phyloP scores from a whole-genome alignment of 2,888 invertebrate genomes.

The Tholera decimalis region DNA sequence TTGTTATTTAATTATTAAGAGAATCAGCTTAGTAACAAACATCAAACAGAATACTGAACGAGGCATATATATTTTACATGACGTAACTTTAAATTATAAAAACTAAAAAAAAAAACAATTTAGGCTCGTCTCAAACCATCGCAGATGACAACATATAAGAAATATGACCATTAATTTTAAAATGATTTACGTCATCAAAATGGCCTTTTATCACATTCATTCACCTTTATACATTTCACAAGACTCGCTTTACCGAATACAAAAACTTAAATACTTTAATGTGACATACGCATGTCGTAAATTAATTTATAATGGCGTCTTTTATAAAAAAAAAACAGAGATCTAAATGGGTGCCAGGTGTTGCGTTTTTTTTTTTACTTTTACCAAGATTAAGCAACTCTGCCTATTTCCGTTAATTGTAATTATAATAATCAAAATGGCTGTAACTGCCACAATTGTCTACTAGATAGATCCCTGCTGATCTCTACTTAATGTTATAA shows the following conservation, averaged over 20 bases:
- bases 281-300: constrained; percentile 47
- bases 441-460: no score
- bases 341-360: constrained; percentile 15
- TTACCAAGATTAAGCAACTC: background rate
- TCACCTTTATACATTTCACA: constrained; percentile 53
- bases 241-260: constrained; percentile 28
- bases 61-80: background rate
- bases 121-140: constrained; percentile 1
- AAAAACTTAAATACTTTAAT: constrained; percentile 53
- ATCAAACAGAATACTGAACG: background rate
- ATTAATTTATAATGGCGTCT: constrained; percentile 49
- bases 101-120: constrained; percentile 19
- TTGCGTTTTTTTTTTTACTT: constrained; percentile 1
- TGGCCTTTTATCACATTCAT: constrained; percentile 52
- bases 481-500: no score
- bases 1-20: background rate
- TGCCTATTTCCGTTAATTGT: no score
- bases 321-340: constrained; percentile 39
- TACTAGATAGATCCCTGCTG: no score
- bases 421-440: no score
- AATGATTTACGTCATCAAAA: constrained; percentile 47
- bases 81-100: background rate
- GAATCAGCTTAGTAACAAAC: background rate
- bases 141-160: constrained; percentile 27
- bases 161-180: constrained; percentile 49